phyloP scores from a whole-genome alignment of 2,888 invertebrate genomes.

The Cheilosia variabilis region DNA sequence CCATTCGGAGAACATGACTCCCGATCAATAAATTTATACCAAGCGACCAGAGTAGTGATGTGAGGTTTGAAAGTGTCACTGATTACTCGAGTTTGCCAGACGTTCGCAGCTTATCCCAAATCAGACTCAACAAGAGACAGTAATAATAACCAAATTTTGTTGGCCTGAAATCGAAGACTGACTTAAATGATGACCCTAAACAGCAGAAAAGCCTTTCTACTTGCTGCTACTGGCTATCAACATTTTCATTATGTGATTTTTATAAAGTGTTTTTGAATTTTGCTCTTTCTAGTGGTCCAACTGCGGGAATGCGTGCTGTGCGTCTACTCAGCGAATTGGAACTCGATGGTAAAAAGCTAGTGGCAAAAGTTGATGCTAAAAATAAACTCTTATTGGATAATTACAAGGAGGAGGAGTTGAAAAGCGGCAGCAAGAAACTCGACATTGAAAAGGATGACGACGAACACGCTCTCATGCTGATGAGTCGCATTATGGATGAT shows the following conservation, averaged over 20 bases:
- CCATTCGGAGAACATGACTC: too few species aligned
- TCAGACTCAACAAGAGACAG: too few species aligned
- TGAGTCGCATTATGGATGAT: constrained; percentile 92
- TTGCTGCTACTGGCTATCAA: neutral
- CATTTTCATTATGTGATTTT: neutral
- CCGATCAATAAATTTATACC: too few species aligned
- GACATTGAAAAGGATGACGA: constrained; percentile 87
- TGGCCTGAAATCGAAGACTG: too few species aligned
- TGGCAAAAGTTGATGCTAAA: constrained; percentile 98
- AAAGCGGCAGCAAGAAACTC: constrained; percentile 85
- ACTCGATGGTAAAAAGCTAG: constrained; percentile 96
- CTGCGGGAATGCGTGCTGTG: constrained; percentile 97
- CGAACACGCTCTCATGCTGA: constrained; percentile 88
- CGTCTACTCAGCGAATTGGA: constrained; percentile 95
- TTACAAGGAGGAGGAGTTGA: constrained; percentile 91
- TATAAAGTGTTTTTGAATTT: constrained; percentile 11
- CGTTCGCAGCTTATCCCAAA: too few species aligned
- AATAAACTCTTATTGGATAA: constrained; percentile 97
- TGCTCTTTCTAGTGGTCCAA: constrained; percentile 87
- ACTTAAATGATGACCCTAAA: too few species aligned
- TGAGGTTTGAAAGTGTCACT: too few species aligned
- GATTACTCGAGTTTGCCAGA: too few species aligned
- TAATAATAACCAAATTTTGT: too few species aligned
- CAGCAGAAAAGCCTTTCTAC: too few species aligned
- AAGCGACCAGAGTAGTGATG: too few species aligned